These are phyloP conservation scores for Salmo trutta DNA, from an alignment of 2,797 vertebrate species.

Conservation along the genomic window DNA sequence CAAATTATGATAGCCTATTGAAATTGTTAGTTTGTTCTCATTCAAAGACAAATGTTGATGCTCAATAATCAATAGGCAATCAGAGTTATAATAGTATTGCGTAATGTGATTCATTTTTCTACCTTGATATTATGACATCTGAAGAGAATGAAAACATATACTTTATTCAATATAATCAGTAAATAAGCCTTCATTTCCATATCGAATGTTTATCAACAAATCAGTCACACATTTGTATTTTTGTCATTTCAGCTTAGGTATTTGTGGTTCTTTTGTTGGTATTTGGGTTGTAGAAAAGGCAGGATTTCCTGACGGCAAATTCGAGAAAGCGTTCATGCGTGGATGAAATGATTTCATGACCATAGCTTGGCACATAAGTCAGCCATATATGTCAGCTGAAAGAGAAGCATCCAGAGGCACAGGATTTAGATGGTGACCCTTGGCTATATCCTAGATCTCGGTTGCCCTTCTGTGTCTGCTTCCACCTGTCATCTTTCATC, in stretches of 20 bases:
- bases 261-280: constrained; percentile 21
- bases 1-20: background rate
- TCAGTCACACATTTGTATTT: constrained; percentile 13
- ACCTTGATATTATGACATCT: background rate
- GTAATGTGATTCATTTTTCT: background rate
- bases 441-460: constrained; percentile 65
- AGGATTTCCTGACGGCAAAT: constrained; percentile 23
- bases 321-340: constrained; percentile 15
- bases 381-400: constrained; percentile 44
- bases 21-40: background rate
- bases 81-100: background rate
- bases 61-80: background rate
- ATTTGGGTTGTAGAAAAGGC: constrained; percentile 37
- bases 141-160: background rate
- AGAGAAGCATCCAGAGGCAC: constrained; percentile 46
- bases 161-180: background rate
- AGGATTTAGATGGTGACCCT: constrained; percentile 70
- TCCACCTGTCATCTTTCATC: constrained; percentile 78
- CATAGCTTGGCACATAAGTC: constrained; percentile 39
- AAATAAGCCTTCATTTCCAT: background rate
- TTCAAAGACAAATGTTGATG: background rate
- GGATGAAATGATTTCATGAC: constrained; percentile 38
- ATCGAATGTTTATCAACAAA: background rate
- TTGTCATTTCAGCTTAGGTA: constrained; percentile 11
- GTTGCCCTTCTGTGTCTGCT: constrained; percentile 63